Conservation (phyloP, 2,113 vertebrate genomes). For the Cottus gobio region DNA sequence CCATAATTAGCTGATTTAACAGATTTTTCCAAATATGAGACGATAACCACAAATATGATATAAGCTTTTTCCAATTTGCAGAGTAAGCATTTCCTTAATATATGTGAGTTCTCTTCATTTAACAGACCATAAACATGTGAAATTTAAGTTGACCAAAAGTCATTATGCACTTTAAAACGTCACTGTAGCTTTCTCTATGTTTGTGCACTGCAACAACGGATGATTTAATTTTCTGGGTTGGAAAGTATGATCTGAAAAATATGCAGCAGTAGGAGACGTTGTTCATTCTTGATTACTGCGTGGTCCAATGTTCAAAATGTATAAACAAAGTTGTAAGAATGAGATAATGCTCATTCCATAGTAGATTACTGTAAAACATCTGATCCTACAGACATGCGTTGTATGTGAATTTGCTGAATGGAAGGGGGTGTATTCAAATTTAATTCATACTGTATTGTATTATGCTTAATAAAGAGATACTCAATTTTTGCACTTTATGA, state of each 20-base stretch:
- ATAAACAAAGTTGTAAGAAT: neutral
- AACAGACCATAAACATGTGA: neutral
- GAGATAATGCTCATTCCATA: neutral
- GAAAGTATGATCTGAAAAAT: neutral
- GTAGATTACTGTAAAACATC: neutral
- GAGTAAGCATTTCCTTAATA: neutral
- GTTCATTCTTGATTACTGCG: neutral
- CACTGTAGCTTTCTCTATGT: conserved; percentile 12
- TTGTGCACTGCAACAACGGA: neutral
- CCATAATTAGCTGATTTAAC: neutral
- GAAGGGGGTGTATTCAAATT: neutral
- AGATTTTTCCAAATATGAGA: conserved; percentile 2
- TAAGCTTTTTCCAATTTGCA: neutral
- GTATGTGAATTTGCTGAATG: conserved; percentile 4
- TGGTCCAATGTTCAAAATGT: neutral
- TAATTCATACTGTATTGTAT: conserved; percentile 39
- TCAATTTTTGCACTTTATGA: conserved; percentile 57
- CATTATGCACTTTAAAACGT: conserved; percentile 29
- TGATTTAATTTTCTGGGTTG: too few relatives aligned
- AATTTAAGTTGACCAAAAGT: neutral
- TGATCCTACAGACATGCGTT: neutral
- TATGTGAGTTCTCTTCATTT: neutral
- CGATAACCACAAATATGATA: neutral
- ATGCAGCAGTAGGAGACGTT: neutral
- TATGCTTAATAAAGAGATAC: conserved; percentile 42